phyloP scores from a whole-genome alignment of 2,888 invertebrate genomes.

The Troides aeacus region DNA sequence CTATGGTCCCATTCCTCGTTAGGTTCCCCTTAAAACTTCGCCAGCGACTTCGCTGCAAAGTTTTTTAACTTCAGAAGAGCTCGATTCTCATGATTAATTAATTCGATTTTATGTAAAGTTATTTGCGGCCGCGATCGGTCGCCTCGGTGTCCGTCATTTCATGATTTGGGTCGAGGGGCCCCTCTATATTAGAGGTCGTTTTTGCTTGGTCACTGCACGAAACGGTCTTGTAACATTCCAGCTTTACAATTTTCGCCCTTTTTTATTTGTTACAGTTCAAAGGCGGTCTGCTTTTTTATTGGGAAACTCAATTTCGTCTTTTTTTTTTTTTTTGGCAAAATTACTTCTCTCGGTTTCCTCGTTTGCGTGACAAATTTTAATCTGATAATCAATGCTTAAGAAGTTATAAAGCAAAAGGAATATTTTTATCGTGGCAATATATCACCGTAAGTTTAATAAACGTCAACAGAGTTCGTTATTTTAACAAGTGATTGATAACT shows the following conservation, averaged over 20 bases:
- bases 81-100: constrained; percentile 76
- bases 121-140: constrained; percentile 63
- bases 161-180: constrained; percentile 66
- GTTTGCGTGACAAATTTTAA: constrained; percentile 33
- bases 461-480: constrained; percentile 26
- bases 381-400: constrained; percentile 29
- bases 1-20: constrained; percentile 71
- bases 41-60: constrained; percentile 58
- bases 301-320: constrained; percentile 56
- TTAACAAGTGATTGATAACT: constrained; percentile 26
- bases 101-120: constrained; percentile 74
- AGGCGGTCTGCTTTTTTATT: constrained; percentile 46
- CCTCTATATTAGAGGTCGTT: constrained; percentile 51
- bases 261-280: constrained; percentile 47
- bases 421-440: constrained; percentile 24
- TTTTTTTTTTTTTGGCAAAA: constrained; percentile 29
- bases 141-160: constrained; percentile 67
- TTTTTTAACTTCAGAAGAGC: constrained; percentile 71
- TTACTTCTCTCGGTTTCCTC: constrained; percentile 33
- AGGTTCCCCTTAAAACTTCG: constrained; percentile 76
- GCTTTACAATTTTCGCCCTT: constrained; percentile 50
- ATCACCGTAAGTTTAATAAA: constrained; percentile 26
- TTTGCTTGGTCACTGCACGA: constrained; percentile 70
- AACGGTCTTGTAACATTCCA: constrained; percentile 62
- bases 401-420: constrained; percentile 27